Evolutionary conservation across 2,113 vertebrate species (phyloP).

Genomic region (Daboia siamensis): DNA sequence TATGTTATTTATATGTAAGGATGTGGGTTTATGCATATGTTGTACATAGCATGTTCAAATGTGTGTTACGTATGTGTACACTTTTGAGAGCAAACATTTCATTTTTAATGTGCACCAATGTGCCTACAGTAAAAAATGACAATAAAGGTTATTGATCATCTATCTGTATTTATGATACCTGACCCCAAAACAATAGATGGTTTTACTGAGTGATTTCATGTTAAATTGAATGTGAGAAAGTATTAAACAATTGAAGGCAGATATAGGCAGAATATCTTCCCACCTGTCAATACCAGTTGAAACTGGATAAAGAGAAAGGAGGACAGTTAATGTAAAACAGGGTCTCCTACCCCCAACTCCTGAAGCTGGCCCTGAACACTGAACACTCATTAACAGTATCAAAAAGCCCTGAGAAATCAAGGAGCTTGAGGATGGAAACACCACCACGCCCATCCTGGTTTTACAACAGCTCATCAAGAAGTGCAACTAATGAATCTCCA

Average conservation of each 20-base stretch:
- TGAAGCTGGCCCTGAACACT: neutral
- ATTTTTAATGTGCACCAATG: too few relatives aligned
- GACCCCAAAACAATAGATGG: neutral
- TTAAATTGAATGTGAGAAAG: neutral
- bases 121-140: too few relatives aligned
- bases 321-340: neutral
- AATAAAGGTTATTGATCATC: too few relatives aligned
- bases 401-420: neutral
- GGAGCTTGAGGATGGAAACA: neutral
- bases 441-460: neutral
- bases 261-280: neutral
- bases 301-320: neutral
- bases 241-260: neutral
- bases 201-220: neutral
- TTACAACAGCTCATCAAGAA: neutral
- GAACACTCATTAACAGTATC: neutral
- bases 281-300: neutral
- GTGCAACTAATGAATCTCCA: neutral
- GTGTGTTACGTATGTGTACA: too few relatives aligned
- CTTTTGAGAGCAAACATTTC: too few relatives aligned
- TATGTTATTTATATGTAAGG: too few relatives aligned
- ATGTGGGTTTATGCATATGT: too few relatives aligned
- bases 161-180: neutral
- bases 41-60: too few relatives aligned
- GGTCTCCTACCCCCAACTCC: neutral